These are phyloP conservation scores for Zeuzera pyrina DNA, from an alignment of 2,888 invertebrate species.

Conservation along the genomic window DNA sequence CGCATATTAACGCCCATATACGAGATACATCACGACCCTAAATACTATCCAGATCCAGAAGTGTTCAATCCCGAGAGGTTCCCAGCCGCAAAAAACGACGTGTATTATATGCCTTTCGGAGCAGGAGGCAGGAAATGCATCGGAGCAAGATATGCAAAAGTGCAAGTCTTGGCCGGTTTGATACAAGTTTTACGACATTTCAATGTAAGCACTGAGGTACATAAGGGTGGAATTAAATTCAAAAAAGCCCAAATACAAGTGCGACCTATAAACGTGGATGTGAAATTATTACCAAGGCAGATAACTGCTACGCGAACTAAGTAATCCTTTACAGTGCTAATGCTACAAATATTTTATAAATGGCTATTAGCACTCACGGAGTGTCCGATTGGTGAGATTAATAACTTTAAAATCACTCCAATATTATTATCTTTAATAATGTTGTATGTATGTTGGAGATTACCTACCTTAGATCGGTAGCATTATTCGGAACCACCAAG, in stretches of 20 bases:
- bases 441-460: too few species aligned
- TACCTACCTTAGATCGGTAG: too few species aligned
- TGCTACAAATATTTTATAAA: neutral
- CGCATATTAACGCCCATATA: constrained; percentile 36
- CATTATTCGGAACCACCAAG: too few species aligned
- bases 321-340: neutral
- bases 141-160: constrained; percentile 37
- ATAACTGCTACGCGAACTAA: neutral
- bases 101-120: constrained; percentile 53
- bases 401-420: too few species aligned
- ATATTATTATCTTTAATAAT: too few species aligned
- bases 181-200: constrained; percentile 29
- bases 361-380: too few species aligned
- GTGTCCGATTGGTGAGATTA: too few species aligned
- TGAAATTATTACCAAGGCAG: constrained; percentile 25
- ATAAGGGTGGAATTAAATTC: constrained; percentile 25
- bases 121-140: constrained; percentile 55
- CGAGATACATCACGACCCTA: constrained; percentile 48
- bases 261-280: constrained; percentile 26
- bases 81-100: constrained; percentile 23
- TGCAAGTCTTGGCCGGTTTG: constrained; percentile 32
- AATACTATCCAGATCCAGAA: constrained; percentile 51
- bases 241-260: constrained; percentile 30
- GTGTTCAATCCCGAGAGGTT: constrained; percentile 54
- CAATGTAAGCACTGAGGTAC: constrained; percentile 23